Evolutionary conservation across 2,113 vertebrate genomes (phyloP).

Genomic region (Neotoma lepida): DNA sequence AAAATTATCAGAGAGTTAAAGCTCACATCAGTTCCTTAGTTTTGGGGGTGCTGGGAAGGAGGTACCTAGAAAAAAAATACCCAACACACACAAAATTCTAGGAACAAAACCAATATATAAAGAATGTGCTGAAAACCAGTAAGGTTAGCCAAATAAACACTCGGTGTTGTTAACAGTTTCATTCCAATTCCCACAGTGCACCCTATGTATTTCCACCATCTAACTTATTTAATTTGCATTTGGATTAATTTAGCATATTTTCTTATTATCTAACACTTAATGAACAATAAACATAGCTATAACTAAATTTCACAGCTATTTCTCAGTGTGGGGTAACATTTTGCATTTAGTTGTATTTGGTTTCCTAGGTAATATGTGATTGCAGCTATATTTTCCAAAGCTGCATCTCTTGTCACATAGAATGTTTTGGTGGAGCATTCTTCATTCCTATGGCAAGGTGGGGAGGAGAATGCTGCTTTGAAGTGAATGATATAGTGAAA

Average conservation of each 20-base stretch:
- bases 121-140: not conserved
- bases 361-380: constrained; percentile 77
- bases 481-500: fast-evolving
- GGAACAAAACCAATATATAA: not conserved
- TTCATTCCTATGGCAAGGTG: not conserved
- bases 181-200: not conserved
- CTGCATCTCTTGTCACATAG: constrained; percentile 39
- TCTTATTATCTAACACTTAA: constrained; percentile 72
- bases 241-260: constrained; percentile 75
- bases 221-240: constrained; percentile 75
- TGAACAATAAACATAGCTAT: constrained; percentile 75
- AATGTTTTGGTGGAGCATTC: constrained; percentile 6
- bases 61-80: constrained; percentile 58
- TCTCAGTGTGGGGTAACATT: constrained; percentile 76
- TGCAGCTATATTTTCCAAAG: constrained; percentile 56
- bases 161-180: not conserved
- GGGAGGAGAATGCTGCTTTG: not conserved
- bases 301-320: constrained; percentile 74
- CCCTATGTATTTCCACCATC: constrained; percentile 45
- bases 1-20: constrained; percentile 71
- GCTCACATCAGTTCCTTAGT: constrained; percentile 62
- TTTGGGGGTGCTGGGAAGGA: not conserved
- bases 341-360: constrained; percentile 70
- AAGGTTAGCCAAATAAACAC: constrained; percentile 24
- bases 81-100: not conserved